phyloP scores from a whole-genome alignment of 2,888 invertebrate species.

The Drosophila gaucha region DNA sequence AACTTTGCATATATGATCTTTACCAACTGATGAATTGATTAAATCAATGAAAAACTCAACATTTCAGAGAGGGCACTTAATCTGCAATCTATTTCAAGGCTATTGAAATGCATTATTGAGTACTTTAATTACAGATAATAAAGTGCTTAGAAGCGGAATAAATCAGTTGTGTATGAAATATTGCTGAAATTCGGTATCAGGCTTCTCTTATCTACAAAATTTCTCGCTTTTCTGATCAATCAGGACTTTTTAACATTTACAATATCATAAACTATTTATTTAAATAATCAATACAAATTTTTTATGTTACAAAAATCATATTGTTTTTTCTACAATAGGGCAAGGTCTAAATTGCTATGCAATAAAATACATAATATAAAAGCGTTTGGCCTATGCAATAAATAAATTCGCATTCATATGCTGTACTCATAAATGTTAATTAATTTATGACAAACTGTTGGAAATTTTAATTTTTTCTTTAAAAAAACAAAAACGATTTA shows the following conservation, averaged over 20 bases:
- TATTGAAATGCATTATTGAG: too few species aligned
- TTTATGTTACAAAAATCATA: not conserved
- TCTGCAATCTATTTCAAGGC: too few species aligned
- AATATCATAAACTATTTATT: not conserved
- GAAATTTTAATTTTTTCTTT: not conserved
- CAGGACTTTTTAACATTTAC: not conserved
- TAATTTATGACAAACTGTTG: constrained; percentile 19
- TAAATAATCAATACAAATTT: not conserved
- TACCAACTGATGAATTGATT: not conserved
- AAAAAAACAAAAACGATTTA: not conserved
- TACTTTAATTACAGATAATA: not conserved
- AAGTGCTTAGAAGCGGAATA: not conserved
- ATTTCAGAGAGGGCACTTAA: not conserved
- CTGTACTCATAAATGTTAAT: constrained; percentile 13
- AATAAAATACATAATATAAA: not conserved
- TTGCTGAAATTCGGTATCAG: not conserved
- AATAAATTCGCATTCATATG: constrained; percentile 10
- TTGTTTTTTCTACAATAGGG: not conserved
- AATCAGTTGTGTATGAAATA: too few species aligned
- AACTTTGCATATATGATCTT: not conserved
- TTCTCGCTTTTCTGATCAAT: too few species aligned
- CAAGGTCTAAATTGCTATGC: not conserved
- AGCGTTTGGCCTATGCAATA: constrained; percentile 3
- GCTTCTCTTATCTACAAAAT: not conserved
- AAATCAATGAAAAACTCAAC: not conserved